Base-by-base conservation (phyloP, 2,888 invertebrate genomes). In the Epinotia demarniana region DNA sequence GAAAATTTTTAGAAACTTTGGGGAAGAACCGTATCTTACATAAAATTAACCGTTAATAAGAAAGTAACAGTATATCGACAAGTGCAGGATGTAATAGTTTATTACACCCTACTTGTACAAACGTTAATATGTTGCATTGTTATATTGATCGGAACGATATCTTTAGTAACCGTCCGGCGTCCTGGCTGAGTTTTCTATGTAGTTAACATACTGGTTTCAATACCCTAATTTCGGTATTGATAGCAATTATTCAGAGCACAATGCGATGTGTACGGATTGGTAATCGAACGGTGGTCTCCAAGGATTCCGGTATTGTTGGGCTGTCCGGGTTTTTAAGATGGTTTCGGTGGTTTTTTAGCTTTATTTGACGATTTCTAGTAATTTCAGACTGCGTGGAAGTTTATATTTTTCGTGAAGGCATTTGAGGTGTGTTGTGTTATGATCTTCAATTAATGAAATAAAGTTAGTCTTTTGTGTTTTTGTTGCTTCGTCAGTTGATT, bases 161-260 rank as follows among this genome's bases (percentile, higher is more conserved):
- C 23, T 27, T 27, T 3, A 27, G 23, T 27, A 27, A 27, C 23
- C 23, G 23, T 27, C 3, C 23, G 2, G 23, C 23, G 23, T 27
- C 3, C 23, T 27, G 23, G 23, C 23, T 23, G 23, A 23, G 67
- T 58, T 58, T 67, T 58, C 8, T 16, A 6, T 0, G 16, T 13
- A 6, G 23, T 23, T 60, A 69, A 23, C n/a, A 58, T 46, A 58
- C 68, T 69, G 68, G 1, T 5, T 11, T 11, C 6, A 46, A 23
- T 43, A 12, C 13, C 16, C 23, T 1, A 9, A 60, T 27, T 69
- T 58, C 23, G 73, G 16, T 62, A 61, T 60, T 67, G 70, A 76
- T 78, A 77, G 79, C 80, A 81, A 81, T 81, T 81, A 81, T 80
- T 78, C 78, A 73, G 78, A 76, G 72, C 79, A 81, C 81, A 81